These are phyloP conservation scores for Stenurella melanura DNA, from an alignment of 2,888 invertebrate genomes.

Conservation along the genomic window DNA sequence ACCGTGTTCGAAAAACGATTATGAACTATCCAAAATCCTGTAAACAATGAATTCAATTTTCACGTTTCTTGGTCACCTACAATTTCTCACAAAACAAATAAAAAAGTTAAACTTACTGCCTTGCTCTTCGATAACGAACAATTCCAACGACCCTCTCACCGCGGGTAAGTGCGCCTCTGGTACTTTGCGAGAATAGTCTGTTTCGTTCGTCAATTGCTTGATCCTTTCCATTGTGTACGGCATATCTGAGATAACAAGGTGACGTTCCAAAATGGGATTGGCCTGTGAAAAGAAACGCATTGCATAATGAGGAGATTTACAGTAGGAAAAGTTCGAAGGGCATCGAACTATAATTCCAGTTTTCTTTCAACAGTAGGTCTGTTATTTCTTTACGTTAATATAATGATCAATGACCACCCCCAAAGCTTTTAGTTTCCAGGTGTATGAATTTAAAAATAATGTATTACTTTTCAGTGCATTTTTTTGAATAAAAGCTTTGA, in stretches of 20 bases:
- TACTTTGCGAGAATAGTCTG: slow-evolving; percentile 63
- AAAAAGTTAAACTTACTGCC: slow-evolving; percentile 78
- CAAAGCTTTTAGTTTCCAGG: too few relatives aligned
- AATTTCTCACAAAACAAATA: neutral
- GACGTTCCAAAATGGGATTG: slow-evolving; percentile 89
- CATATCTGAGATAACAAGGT: slow-evolving; percentile 87
- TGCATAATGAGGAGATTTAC: slow-evolving; percentile 1
- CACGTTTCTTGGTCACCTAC: neutral
- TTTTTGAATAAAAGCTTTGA: too few relatives aligned
- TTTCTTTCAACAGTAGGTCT: too few relatives aligned
- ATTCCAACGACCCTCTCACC: slow-evolving; percentile 79
- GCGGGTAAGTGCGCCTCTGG: slow-evolving; percentile 81
- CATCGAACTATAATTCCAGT: too few relatives aligned
- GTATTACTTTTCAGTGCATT: too few relatives aligned
- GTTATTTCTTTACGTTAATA: too few relatives aligned
- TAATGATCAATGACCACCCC: too few relatives aligned
- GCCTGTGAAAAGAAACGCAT: slow-evolving; percentile 76
- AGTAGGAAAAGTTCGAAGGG: neutral
- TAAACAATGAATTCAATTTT: neutral
- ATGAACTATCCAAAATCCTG: neutral
- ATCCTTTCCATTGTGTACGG: slow-evolving; percentile 89
- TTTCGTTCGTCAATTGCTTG: slow-evolving; percentile 81
- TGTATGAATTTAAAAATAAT: too few relatives aligned
- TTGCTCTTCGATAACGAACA: slow-evolving; percentile 82
- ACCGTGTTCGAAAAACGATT: neutral